phyloP scores from a whole-genome alignment of 2,113 vertebrate species.

The Rhinoptilus africanus region DNA sequence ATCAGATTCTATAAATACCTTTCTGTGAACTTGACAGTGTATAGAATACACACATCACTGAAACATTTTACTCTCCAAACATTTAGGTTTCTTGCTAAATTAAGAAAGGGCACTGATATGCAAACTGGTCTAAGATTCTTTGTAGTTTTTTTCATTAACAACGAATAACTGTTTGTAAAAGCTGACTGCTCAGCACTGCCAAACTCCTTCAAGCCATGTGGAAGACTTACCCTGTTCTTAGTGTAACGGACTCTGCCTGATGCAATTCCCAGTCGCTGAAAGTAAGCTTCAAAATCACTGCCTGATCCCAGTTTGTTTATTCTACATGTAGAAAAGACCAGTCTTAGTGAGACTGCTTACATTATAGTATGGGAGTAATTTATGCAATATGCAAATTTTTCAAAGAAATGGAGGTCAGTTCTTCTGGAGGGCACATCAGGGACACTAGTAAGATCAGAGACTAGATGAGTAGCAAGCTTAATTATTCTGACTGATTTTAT shows the following conservation, averaged over 20 bases:
- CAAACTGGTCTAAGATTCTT: not conserved
- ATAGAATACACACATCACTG: not conserved
- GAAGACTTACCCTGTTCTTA: slow-evolving; percentile 83
- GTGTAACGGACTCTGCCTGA: slow-evolving; percentile 92
- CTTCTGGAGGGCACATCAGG: not conserved
- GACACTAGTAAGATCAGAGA: not conserved
- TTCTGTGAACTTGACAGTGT: not conserved
- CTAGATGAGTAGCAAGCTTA: not conserved
- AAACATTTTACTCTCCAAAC: not conserved
- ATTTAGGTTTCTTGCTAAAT: not conserved
- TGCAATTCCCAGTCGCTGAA: slow-evolving; percentile 91
- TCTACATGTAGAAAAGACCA: slow-evolving; percentile 64
- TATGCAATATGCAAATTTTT: slow-evolving; percentile 15
- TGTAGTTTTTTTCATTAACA: not conserved
- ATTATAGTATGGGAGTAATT: not conserved
- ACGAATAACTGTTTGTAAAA: not conserved
- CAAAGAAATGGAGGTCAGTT: not conserved
- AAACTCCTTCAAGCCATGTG: not conserved
- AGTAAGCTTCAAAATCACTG: slow-evolving; percentile 96
- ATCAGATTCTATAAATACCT: not conserved
- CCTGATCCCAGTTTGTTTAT: slow-evolving; percentile 97
- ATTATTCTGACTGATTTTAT: not conserved
- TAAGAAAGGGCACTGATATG: not conserved
- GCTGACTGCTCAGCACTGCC: not conserved
- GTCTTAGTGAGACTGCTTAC: not conserved